Evolutionary conservation across 2,888 invertebrate genomes (phyloP).

Genomic region (Metacarcinus magister): DNA sequence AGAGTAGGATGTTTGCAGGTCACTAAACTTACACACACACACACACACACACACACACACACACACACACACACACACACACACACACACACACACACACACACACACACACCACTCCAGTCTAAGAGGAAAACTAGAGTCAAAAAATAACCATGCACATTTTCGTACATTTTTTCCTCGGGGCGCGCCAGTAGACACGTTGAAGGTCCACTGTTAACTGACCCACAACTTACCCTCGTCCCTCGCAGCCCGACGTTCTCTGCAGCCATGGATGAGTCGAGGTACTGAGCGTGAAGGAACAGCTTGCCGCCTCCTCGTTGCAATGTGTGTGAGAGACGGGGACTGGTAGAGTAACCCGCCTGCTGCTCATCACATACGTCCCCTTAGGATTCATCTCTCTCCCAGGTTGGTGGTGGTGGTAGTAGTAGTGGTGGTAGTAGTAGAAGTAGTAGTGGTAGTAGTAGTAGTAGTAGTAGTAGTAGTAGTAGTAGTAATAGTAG

Average conservation of each 20-base stretch:
- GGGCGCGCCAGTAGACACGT: no score
- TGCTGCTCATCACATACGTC: not conserved
- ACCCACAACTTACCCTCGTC: no score
- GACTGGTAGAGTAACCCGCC: not conserved
- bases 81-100: slow-evolving; percentile 26
- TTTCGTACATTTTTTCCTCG: no score
- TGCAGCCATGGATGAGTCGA: no score
- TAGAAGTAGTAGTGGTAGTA: slow-evolving; percentile 54
- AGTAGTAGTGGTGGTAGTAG: not conserved
- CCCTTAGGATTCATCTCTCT: not conserved
- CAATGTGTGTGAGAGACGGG: not conserved
- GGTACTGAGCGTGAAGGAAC: no score
- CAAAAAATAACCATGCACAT: no score
- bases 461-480: slow-evolving; percentile 45
- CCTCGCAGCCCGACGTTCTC: not conserved
- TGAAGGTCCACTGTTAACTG: no score
- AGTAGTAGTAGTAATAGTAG: slow-evolving; percentile 59
- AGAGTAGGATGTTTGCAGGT: not conserved
- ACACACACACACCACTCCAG: not conserved
- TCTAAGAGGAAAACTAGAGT: no score
- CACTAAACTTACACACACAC: not conserved
- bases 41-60: slow-evolving; percentile 26
- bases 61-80: slow-evolving; percentile 26
- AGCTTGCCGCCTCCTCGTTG: not conserved
- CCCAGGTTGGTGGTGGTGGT: not conserved